These are phyloP conservation scores for Chrysodeixis includens DNA, from an alignment of 2,888 invertebrate genomes.

Conservation along the genomic window DNA sequence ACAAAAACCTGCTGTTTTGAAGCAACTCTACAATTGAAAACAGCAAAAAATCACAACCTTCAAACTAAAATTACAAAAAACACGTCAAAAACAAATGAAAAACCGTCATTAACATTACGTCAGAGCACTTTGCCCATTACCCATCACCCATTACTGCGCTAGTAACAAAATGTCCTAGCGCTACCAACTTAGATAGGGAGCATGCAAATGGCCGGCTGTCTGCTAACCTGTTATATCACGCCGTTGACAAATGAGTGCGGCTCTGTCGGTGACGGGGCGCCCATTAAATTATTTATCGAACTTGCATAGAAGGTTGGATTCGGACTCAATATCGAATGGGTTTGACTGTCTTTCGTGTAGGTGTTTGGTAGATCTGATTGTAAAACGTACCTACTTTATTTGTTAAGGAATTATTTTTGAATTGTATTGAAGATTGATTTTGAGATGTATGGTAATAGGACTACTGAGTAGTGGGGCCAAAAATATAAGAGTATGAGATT, in stretches of 20 bases:
- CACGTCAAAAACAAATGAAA: slow-evolving; percentile 17
- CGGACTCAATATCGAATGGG: slow-evolving; percentile 20
- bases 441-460: no score
- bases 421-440: no score
- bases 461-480: no score
- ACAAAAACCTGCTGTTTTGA: no score
- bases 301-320: slow-evolving; percentile 42
- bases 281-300: slow-evolving; percentile 69
- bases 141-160: slow-evolving; percentile 47
- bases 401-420: no score
- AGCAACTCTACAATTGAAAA: no score
- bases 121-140: slow-evolving; percentile 11
- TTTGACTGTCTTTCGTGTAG: slow-evolving; percentile 23
- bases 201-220: slow-evolving; percentile 61
- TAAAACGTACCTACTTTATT: background rate
- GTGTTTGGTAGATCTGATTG: slow-evolving; percentile 19
- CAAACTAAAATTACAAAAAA: no score
- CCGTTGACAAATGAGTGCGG: slow-evolving; percentile 75
- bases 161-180: slow-evolving; percentile 59
- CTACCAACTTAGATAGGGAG: slow-evolving; percentile 51
- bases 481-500: no score
- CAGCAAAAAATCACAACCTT: no score
- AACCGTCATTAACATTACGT: slow-evolving; percentile 39
- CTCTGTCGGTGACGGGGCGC: slow-evolving; percentile 68
- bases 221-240: slow-evolving; percentile 66